phyloP scores from a whole-genome alignment of 2,888 invertebrate species.

The Pegoplata infirma region DNA sequence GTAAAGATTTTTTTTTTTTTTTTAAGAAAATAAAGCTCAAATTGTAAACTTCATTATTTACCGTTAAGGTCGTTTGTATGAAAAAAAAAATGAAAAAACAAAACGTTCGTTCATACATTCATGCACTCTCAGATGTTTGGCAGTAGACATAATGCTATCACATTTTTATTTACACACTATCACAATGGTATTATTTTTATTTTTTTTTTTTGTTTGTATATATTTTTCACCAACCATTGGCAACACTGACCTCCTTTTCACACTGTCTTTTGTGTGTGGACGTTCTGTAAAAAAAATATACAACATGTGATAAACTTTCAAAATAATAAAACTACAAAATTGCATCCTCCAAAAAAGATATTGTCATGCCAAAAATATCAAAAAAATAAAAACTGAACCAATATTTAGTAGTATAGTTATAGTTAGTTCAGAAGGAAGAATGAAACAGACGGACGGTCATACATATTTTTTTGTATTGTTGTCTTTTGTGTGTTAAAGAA shows the following conservation, averaged over 20 bases:
- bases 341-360: slow-evolving; percentile 8
- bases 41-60: slow-evolving; percentile 36
- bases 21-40: background rate
- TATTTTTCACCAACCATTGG: slow-evolving; percentile 9
- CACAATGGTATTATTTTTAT: slow-evolving; percentile 28
- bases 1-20: no score
- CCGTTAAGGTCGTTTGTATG: slow-evolving; percentile 57
- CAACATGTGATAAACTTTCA: slow-evolving; percentile 29
- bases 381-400: background rate
- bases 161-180: slow-evolving; percentile 14
- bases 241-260: slow-evolving; percentile 56
- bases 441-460: background rate
- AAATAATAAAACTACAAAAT: slow-evolving; percentile 13
- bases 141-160: slow-evolving; percentile 15
- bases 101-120: background rate
- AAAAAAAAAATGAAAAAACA: no score
- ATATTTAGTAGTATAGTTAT: background rate
- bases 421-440: background rate
- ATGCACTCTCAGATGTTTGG: slow-evolving; percentile 11
- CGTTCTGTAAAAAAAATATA: slow-evolving; percentile 27
- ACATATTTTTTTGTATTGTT: background rate
- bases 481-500: background rate
- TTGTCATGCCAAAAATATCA: slow-evolving; percentile 3
- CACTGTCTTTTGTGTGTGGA: slow-evolving; percentile 5
- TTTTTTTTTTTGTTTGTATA: no score